phyloP scores from a whole-genome alignment of 1,140 invertebrate species.

The Diplogasteroides magnus region DNA sequence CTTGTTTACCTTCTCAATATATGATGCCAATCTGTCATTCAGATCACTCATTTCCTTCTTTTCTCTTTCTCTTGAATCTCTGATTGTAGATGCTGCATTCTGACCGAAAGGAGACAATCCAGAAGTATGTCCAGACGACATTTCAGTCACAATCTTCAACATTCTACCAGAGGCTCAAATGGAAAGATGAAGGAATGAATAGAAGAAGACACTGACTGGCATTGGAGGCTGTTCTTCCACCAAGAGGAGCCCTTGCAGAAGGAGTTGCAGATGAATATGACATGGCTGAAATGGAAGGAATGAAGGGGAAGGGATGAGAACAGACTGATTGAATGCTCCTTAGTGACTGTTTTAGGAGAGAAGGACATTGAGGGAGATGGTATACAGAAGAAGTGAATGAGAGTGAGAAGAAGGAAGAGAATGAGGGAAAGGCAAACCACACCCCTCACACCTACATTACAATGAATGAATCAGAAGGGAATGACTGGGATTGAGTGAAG shows the following conservation, averaged over 20 bases:
- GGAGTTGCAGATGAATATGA: conserved; percentile 21
- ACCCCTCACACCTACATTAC: conserved; percentile 2
- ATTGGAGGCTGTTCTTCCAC: conserved; percentile 12
- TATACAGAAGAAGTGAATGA: not conserved
- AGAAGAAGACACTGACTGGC: conserved; percentile 13
- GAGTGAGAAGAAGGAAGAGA: not conserved
- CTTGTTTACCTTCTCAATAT: conserved; percentile 57
- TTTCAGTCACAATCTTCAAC: conserved; percentile 48
- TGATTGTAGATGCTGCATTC: conserved; percentile 56
- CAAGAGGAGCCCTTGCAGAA: conserved; percentile 24
- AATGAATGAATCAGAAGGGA: not conserved
- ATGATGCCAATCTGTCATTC: conserved; percentile 59
- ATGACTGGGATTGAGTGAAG: not conserved
- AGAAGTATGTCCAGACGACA: conserved; percentile 29
- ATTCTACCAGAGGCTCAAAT: conserved; percentile 36
- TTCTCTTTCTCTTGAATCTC: conserved; percentile 57
- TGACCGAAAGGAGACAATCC: conserved; percentile 47
- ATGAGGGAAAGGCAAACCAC: not conserved
- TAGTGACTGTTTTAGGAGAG: not conserved
- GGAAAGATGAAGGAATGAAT: conserved; percentile 4
- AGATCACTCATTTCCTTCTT: conserved; percentile 60
- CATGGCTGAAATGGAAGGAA: conserved; percentile 16
- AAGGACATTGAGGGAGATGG: not conserved
- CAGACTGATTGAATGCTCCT: not conserved
- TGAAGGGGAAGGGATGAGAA: not conserved